Base-by-base conservation (phyloP, 2,113 vertebrate species). In the Pygoscelis adeliae region DNA sequence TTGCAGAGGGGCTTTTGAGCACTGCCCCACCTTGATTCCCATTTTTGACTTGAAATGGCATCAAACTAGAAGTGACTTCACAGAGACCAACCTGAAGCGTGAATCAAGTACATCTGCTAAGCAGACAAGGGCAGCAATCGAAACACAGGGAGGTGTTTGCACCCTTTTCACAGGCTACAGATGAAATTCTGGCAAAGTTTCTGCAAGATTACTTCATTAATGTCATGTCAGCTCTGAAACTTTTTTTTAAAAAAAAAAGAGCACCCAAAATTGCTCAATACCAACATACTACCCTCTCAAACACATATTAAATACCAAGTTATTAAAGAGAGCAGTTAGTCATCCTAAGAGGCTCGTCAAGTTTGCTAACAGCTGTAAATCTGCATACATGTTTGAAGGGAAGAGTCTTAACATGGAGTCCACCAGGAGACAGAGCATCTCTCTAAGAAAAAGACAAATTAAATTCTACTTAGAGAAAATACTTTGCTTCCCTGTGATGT, bases 81-180 rank as follows among this genome's bases (percentile, higher is more conserved):
- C 23, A 30, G 32, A 80, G 17, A 34, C 15, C 49, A 66, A 36
- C 14, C 27, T 36, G 13, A 74, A 46, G 4, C 4, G 1, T 6
- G 9, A 66, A 46, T 4, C 6, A 17, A 84, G 46, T 13, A 46
- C 36, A 34, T 22, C 30, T 61, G 53, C 44, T 78, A 66, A 58
- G 86, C 50, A 80, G 30, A 44, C 21, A 72, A 62, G n/a, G 50
- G 55, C 76, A 94, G 53, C 25, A 56, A 27, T 4, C 1, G 4
- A 61, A 80, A 74, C 34, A 34, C 0, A 0, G 27, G 30, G 59
- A 73, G 77, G 25, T 1, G 4, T 34, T 8, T 32, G 34, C 49
- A 91, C 14, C 27, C 19, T 66, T 70, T 25, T 50, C 61, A 46
- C 13, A 84, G 19, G 27, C 47, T 6, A 73, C 55, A 82, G 46